Percentiles rank a stretch among this genome's conserved stretches.
Evolutionary conservation across 2,113 vertebrate genomes (phyloP).

Genomic region (Microcebus lehilahytsara): DNA sequence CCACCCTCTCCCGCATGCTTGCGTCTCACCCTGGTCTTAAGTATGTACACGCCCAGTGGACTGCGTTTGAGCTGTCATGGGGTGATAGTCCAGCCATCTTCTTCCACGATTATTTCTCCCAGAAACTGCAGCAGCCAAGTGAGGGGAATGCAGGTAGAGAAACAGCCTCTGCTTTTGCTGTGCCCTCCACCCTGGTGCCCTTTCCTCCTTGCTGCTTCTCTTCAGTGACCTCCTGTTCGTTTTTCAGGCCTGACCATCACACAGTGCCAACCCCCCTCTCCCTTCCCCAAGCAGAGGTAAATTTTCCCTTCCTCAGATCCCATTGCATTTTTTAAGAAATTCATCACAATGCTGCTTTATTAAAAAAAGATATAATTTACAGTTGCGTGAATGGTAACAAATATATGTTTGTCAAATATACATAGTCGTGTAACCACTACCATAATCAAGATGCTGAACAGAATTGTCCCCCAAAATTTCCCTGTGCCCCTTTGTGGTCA

Average conservation of each 20-base stretch:
- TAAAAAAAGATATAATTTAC: background rate
- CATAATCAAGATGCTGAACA: background rate
- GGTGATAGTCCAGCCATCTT: background rate
- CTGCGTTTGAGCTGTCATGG: background rate
- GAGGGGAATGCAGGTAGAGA: background rate
- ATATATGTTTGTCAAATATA: fast-evolving
- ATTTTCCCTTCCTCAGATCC: background rate
- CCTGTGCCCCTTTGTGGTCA: background rate
- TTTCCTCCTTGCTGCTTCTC: background rate
- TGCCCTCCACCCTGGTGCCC: fast-evolving
- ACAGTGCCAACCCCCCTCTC: background rate
- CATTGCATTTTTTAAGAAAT: background rate
- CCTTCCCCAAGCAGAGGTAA: background rate
- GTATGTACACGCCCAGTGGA: background rate
- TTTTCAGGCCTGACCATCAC: background rate
- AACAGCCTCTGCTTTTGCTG: fast-evolving
- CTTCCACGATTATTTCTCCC: background rate
- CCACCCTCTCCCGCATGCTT: fast-evolving
- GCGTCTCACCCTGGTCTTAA: background rate
- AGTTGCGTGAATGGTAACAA: background rate
- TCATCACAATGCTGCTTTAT: background rate
- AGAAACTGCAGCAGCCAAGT: background rate
- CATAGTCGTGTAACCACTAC: background rate
- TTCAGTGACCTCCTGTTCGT: background rate
- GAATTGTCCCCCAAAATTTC: background rate